Base-by-base conservation (phyloP, 1,140 invertebrate species). In the Eulimnadia texana region DNA sequence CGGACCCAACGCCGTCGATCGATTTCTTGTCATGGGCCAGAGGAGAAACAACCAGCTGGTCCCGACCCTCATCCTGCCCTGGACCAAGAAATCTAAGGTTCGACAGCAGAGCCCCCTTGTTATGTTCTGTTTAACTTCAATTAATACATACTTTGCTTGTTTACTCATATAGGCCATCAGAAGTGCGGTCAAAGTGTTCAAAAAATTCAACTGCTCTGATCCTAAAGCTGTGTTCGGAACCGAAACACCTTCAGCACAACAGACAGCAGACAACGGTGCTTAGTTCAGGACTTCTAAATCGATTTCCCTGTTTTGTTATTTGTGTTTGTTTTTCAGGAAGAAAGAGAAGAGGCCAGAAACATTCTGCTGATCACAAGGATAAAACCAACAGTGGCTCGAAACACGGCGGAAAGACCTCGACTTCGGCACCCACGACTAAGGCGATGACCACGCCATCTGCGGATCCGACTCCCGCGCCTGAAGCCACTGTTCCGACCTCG, bases 21-120 rank as follows among this genome's bases (percentile, higher is more conserved):
- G 53, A 9, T 78, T 74, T 64, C 72, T 80, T 24, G 71, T 80
- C 24, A 80, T 80, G 78, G 78, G 77, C 13, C 66, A 70, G 54
- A 68, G 67, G 16, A 63, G 66, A 16, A 71, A 71, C 3, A 65
- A 70, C n/a, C 66, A 71, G 49, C 67, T 75, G 1, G 67, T 74
- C 16, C 72, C 75, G n/a, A 76, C 70, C 13, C 74, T 78, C 65
- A 72, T 76, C 60, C 72, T 77, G 70, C 70, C 71, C 3, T 77
- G 74, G 74, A 67, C 61, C 2, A 72, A 74, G 65, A 70, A 70
- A 60, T 70, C 69, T 22, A 74, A 72, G 68, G 72, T 72, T 64
- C 55, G 67, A n/a, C n/a, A n/a, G n/a, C n/a, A n/a, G n/a, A n/a
- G n/a, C n/a, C n/a, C n/a, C n/a, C n/a, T n/a, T n/a, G n/a, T n/a